Conservation (phyloP, 2,888 invertebrate species). For the Ormyrus thymus region DNA sequence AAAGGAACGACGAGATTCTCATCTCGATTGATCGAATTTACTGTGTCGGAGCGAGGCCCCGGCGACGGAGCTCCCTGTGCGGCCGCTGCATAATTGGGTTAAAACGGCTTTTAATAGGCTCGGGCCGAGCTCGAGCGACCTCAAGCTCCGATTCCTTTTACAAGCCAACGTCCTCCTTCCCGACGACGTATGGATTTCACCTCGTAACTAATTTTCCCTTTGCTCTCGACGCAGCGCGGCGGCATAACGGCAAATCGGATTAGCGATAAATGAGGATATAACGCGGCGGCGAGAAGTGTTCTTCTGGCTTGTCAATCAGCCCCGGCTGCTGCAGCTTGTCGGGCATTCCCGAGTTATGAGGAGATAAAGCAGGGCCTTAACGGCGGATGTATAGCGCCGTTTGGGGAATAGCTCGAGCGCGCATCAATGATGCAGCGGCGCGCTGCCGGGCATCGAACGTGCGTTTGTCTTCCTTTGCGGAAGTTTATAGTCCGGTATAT, state of each 20-base stretch:
- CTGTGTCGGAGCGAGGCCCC: constrained; percentile 52
- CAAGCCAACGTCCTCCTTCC: constrained; percentile 4
- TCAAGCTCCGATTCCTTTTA: background rate
- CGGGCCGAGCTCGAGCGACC: background rate
- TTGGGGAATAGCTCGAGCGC: constrained; percentile 68
- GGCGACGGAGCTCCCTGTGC: constrained; percentile 20
- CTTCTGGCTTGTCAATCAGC: constrained; percentile 64
- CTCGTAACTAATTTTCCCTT: background rate
- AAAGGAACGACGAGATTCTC: constrained; percentile 55
- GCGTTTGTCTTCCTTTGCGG: constrained; percentile 72
- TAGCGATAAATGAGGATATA: too few species aligned
- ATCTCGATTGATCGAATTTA: constrained; percentile 66
- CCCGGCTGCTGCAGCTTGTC: constrained; percentile 59
- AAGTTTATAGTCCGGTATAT: constrained; percentile 70
- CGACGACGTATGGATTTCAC: constrained; percentile 11
- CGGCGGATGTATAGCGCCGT: constrained; percentile 65
- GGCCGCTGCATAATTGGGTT: constrained; percentile 59
- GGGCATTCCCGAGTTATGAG: constrained; percentile 73
- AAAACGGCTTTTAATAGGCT: constrained; percentile 41
- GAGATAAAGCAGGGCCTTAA: constrained; percentile 71
- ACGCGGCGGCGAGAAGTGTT: too few species aligned
- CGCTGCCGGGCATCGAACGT: constrained; percentile 60
- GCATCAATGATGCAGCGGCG: constrained; percentile 72
- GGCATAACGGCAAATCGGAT: too few species aligned
- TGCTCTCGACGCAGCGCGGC: too few species aligned